These are phyloP conservation scores for Pseudorhombus dupliciocellatus DNA, from an alignment of 2,113 vertebrate species.

Conservation along the genomic window DNA sequence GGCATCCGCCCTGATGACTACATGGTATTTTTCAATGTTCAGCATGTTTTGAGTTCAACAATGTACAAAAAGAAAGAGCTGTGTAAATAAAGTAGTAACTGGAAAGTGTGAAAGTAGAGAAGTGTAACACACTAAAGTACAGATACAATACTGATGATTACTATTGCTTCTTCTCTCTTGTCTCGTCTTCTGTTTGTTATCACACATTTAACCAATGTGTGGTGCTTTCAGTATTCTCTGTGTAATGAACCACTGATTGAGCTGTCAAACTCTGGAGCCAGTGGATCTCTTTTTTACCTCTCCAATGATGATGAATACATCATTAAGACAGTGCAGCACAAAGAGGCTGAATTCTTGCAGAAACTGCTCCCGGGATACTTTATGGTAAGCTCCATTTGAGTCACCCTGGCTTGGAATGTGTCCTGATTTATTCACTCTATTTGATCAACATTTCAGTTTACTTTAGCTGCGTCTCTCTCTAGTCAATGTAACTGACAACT, in stretches of 20 bases:
- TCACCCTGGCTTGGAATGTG: no score
- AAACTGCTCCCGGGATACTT: constrained; percentile 96
- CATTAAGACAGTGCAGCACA: constrained; percentile 96
- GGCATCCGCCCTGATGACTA: constrained; percentile 95
- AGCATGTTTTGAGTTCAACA: neutral
- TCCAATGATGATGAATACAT: constrained; percentile 95
- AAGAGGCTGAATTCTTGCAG: constrained; percentile 95
- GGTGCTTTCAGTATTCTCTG: constrained; percentile 86
- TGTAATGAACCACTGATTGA: constrained; percentile 91
- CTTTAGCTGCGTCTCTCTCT: neutral
- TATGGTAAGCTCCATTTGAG: constrained; percentile 83
- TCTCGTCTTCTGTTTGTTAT: neutral
- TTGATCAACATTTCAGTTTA: neutral
- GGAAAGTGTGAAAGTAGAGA: constrained; percentile 14
- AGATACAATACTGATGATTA: neutral
- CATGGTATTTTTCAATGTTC: constrained; percentile 80
- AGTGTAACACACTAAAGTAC: neutral
- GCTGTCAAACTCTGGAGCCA: constrained; percentile 91
- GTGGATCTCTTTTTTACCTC: constrained; percentile 94
- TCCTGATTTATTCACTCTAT: no score
- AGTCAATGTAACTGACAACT: no score
- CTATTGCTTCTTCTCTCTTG: constrained; percentile 1
- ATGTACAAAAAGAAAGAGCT: neutral
- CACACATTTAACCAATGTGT: constrained; percentile 4
- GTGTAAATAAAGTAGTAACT: constrained; percentile 20